Evolutionary conservation across 2,113 vertebrate species (phyloP), one percentile per base, ranked within the genome.

Genomic region (Arizona elegans): DNA sequence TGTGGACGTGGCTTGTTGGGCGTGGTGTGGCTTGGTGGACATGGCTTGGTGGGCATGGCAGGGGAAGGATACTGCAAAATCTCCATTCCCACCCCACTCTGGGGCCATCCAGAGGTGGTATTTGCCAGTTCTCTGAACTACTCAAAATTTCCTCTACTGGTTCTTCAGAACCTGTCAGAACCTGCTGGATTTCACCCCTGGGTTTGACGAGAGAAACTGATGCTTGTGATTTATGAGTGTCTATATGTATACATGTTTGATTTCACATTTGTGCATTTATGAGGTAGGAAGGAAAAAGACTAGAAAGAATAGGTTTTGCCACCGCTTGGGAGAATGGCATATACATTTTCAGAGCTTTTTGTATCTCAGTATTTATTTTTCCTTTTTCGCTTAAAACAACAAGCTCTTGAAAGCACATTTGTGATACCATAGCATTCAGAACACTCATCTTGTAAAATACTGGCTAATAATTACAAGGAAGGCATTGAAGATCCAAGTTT

Each of bases 381-480:
- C 94, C 52, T 86, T 13, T 88, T 54, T 33, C 33, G 52, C 29
- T 55, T 81, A 43, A 81, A 43, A 23, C 75, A 43, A 43, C 87
- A 88, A 88, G 87, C n/a, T 55, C 29, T 55, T 88, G n/a, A 88
- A 56, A 96, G 96, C 92, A 95, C 85, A 95, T 92, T 96, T 94
- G 93, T 94, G 95, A 93, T 93, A 94, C 93, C 96, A 91, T 47
- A 94, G 90, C 91, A 94, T 95, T 96, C 10, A 0, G 92, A 95
- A 91, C 94, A 94, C 88, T 95, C 93, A 95, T 95, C 95, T 95
- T 96, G 96, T 96, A 96, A 96, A 96, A 96, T 96, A 96, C 86
- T 93, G 95, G 93, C 93, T 97, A 97, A 96, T 96, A 96, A 97
- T 96, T 95, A 95, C 95, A 96, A 94, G 93, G 95, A 96, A 95